Evolutionary conservation across 2,888 invertebrate species (phyloP), one percentile per base, ranked within the genome.

Genomic region (Rhagonycha fulva): DNA sequence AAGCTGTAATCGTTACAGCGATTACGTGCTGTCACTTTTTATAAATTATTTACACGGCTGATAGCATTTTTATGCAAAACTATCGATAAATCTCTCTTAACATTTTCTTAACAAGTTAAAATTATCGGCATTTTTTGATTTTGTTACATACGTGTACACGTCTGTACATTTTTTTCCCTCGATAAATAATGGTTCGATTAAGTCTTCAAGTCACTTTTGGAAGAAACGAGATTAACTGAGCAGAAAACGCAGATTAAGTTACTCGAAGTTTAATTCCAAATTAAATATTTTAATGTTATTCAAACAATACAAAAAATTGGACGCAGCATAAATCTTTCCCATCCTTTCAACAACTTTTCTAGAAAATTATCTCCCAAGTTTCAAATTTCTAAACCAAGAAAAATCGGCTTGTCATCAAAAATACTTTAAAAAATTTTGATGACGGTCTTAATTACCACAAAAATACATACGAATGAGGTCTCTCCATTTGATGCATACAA

Each of bases 41-140:
- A 32, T 72, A 60, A 72, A 47, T 72, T 72, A 72, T 72, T 47
- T 60, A 30, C 62, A 19, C n/a, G 30, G 9, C n/a, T 60, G 62
- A 70, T 70, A 28, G 66, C 23, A 66, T 66, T 72, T 72, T 72
- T 72, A 72, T 72, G 71, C 71, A 72, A 72, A 72, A 72, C 47
- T 47, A 72, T 23, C 63, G 14, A 72, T 72, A 72, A 72, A 66
- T 72, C 71, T 72, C 66, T 32, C 1, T 66, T 66, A 72, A 72
- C 63, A 72, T 66, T 66, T 72, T 66, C 47, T 66, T 72, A 72
- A 72, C 71, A 72, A 72, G 66, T 66, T 24, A 47, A 72, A 66
- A 67, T 72, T 66, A 23, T 66, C 19, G 47, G 47, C 47, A n/a
- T 47, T 47, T 47, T n/a, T 47, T 47, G 47, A 47, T 47, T 47